Evolutionary conservation across 2,113 vertebrate genomes (phyloP).

Genomic region (Rostratula benghalensis): DNA sequence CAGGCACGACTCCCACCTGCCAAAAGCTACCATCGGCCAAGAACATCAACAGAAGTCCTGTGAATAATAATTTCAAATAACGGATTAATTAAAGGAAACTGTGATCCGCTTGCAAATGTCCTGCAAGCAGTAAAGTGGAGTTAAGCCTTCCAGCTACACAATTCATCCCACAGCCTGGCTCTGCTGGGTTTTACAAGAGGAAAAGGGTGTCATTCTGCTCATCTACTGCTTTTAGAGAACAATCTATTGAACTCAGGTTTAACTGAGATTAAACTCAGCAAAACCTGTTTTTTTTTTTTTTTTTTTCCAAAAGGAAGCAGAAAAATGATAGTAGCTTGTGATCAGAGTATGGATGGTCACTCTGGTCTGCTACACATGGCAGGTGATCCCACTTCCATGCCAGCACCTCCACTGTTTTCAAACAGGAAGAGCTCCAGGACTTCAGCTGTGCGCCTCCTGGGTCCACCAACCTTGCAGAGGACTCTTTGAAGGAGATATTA

Average conservation of each 20-base stretch:
- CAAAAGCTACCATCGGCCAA: neutral
- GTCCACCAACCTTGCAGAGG: neutral
- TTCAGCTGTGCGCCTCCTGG: neutral
- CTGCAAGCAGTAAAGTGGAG: neutral
- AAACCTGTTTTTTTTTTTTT: neutral
- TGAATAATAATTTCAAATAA: slow-evolving; percentile 42
- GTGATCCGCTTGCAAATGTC: slow-evolving; percentile 11
- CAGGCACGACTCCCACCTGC: neutral
- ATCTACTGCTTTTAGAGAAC: neutral
- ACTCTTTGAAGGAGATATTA: neutral
- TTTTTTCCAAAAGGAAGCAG: neutral
- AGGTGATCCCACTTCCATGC: neutral
- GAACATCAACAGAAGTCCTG: slow-evolving; percentile 13
- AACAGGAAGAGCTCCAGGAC: neutral
- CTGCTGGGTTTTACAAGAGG: neutral
- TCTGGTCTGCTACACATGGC: fast-evolving
- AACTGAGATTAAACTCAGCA: neutral
- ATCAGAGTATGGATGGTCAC: neutral
- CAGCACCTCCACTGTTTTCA: neutral
- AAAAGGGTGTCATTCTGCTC: fast-evolving
- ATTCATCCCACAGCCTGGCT: neutral
- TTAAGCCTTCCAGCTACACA: neutral
- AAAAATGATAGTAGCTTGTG: neutral
- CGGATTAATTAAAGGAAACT: slow-evolving; percentile 42
- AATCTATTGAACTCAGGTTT: no score